Evolutionary conservation across 2,113 vertebrate species (phyloP).

Genomic region (Istiophorus platypterus): DNA sequence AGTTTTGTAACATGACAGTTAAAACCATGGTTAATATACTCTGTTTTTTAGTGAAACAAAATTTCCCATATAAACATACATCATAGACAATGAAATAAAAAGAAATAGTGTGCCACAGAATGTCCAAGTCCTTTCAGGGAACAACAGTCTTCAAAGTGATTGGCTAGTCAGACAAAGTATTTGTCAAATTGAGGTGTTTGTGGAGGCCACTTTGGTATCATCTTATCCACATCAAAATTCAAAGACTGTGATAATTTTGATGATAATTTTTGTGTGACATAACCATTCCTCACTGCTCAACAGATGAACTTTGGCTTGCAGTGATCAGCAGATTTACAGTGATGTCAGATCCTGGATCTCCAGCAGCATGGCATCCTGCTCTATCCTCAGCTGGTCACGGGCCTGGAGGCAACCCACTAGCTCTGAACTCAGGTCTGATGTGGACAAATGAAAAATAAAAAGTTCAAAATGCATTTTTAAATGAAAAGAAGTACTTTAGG

Average conservation of each 20-base stretch:
- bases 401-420: conserved; percentile 83
- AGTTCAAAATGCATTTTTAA: neutral
- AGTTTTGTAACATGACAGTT: neutral
- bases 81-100: neutral
- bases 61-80: conserved; percentile 19
- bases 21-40: neutral
- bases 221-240: neutral
- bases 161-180: neutral
- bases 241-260: neutral
- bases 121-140: neutral
- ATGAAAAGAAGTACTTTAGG: too few relatives aligned
- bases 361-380: conserved; percentile 87
- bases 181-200: conserved; percentile 35
- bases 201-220: neutral
- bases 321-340: conserved; percentile 57
- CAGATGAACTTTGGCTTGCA: neutral
- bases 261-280: neutral
- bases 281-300: neutral
- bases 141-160: conserved; percentile 14
- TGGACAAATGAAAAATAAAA: fast-evolving
- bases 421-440: conserved; percentile 84
- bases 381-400: conserved; percentile 85
- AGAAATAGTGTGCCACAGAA: conserved; percentile 15
- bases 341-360: conserved; percentile 87
- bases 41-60: neutral